Base-by-base conservation (phyloP, 2,888 invertebrate species). In the Lasioglossum pauxillum region DNA sequence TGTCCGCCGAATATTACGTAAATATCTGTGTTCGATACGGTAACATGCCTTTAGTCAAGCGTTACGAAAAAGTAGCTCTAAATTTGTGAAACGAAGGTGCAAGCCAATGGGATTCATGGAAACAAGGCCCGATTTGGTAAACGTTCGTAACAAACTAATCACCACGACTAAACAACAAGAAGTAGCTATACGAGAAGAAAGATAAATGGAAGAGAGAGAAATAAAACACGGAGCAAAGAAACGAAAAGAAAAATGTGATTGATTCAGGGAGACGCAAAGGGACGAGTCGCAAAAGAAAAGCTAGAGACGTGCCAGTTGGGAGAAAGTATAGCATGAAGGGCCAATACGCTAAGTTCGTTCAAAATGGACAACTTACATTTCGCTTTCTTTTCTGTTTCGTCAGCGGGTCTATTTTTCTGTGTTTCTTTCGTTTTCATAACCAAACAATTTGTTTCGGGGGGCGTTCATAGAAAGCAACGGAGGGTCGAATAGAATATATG, bases 301-400 rank as follows among this genome's bases (percentile, higher is more conserved):
- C 92, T 92, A 94, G 89, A 94, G 92, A 95, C 96, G 96, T 96
- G 96, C 96, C 96, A 96, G 96, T 96, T 96, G 96, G 96, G 96
- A 96, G 96, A 96, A 95, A 94, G 93, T 94, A 69, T 69, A 95
- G 94, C 93, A 93, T 94, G 94, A 94, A 93, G 93, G 94, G 91
- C 93, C 92, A 94, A 92, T 92, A 93, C 92, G 93, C 93, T 93
- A 94, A 93, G 93, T 91, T 93, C 93, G 90, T 84, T 94, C 92
- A 90, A 93, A 92, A 93, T 93, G 92, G 77, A 93, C 93, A 94
- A 94, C 94, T 95, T 95, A 95, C 95, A 94, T 95, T 94, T 93
- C 84, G 49, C 87, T 89, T 86, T 89, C 87, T 92, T 93, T 85
- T 93, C 92, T 93, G 92, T 95, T 94, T 95, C 93, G 92, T 95